Evolutionary conservation across 2,888 invertebrate species (phyloP).

Genomic region (Thysanoteuthis rhombus): DNA sequence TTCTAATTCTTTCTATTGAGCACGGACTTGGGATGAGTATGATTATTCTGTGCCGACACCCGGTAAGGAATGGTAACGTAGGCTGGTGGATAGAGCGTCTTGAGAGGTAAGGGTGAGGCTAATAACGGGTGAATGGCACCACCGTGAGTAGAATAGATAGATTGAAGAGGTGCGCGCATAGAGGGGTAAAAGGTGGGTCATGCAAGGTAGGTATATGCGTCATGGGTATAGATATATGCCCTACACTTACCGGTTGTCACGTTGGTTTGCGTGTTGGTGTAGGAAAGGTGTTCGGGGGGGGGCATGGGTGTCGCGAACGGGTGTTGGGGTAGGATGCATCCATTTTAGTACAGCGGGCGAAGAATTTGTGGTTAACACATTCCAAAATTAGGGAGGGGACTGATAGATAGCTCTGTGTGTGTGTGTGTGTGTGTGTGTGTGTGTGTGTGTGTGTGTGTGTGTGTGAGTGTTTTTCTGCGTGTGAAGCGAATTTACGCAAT

Average conservation of each 20-base stretch:
- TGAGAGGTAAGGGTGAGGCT: not conserved
- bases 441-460: too few relatives aligned
- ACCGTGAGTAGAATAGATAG: not conserved
- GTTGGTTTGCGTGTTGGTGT: not conserved
- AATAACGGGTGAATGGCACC: not conserved
- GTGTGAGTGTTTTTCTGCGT: too few relatives aligned
- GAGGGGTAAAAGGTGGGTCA: not conserved
- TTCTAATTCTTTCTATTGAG: not conserved
- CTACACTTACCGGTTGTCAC: not conserved
- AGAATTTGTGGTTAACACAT: not conserved
- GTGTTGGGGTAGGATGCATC: not conserved
- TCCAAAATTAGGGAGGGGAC: not conserved
- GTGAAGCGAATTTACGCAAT: too few relatives aligned
- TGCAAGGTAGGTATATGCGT: not conserved
- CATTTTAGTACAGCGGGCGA: not conserved
- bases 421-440: too few relatives aligned
- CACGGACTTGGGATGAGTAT: not conserved
- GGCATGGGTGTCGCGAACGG: not conserved
- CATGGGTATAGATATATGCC: not conserved
- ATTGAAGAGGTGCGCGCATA: not conserved
- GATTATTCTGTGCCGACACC: not conserved
- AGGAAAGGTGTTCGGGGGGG: not conserved
- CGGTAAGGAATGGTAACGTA: not conserved
- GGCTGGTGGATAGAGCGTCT: not conserved
- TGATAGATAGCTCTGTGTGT: not conserved